These are phyloP conservation scores for Microdon myrmicae DNA, from an alignment of 2,888 invertebrate species.

Conservation along the genomic window DNA sequence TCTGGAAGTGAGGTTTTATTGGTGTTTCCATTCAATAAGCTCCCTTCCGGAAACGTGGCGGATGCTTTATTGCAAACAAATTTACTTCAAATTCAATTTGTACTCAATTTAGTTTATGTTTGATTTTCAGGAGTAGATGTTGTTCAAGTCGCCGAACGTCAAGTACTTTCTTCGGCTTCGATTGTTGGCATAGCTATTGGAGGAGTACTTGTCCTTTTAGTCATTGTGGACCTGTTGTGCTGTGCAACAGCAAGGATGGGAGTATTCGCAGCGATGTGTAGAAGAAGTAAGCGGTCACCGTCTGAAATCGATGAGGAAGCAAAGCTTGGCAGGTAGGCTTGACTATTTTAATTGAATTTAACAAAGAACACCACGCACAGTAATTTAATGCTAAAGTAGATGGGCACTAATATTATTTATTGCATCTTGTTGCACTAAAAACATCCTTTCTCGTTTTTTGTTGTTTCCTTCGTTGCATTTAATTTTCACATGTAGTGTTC, in stretches of 20 bases:
- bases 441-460: conserved; percentile 47
- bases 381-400: conserved; percentile 23
- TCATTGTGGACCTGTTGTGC: conserved; percentile 88
- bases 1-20: too few relatives aligned
- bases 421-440: conserved; percentile 63
- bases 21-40: too few relatives aligned
- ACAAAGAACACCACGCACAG: background rate
- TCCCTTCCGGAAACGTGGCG: too few relatives aligned
- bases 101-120: background rate
- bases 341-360: conserved; percentile 3
- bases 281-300: conserved; percentile 66
- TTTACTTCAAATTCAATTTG: too few relatives aligned
- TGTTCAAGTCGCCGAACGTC: conserved; percentile 63
- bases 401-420: conserved; percentile 40
- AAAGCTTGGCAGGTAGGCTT: conserved; percentile 84
- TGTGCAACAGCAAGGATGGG: conserved; percentile 75
- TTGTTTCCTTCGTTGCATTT: too few relatives aligned
- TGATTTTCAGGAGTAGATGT: conserved; percentile 62
- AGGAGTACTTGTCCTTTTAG: conserved; percentile 80
- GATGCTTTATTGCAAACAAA: too few relatives aligned
- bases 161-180: conserved; percentile 69
- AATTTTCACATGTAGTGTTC: background rate
- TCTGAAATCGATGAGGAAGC: conserved; percentile 79
- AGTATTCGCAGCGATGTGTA: conserved; percentile 76
- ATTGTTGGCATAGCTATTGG: conserved; percentile 88